Percentiles rank a stretch among this genome's conserved stretches.
phyloP scores from a whole-genome alignment of 2,888 invertebrate genomes.

The Petrolisthes manimaculis region DNA sequence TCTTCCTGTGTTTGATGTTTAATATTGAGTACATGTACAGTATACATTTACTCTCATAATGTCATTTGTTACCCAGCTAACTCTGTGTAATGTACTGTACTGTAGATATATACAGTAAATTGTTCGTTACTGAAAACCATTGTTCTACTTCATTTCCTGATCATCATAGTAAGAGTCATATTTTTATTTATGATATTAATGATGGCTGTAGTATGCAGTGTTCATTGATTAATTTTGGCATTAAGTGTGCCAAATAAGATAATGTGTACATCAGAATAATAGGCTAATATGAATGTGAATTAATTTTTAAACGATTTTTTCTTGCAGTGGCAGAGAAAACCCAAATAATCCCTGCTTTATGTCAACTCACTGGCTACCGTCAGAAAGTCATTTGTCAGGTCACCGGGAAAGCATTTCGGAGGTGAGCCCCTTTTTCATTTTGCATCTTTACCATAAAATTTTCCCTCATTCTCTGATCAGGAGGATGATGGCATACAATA shows the following conservation, averaged over 20 bases:
- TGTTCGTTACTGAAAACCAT: too few relatives aligned
- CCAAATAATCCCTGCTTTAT: constrained; percentile 10
- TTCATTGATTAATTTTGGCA: neutral
- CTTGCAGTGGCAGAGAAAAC: neutral
- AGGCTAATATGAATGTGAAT: neutral
- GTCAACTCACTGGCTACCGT: constrained; percentile 42
- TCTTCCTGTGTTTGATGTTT: too few relatives aligned
- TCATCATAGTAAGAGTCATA: too few relatives aligned
- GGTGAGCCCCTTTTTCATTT: constrained; percentile 17
- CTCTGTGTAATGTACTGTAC: too few relatives aligned
- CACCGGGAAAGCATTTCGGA: constrained; percentile 31
- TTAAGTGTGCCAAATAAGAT: neutral
- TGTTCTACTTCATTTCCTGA: too few relatives aligned
- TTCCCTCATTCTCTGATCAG: too few relatives aligned
- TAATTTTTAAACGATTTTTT: neutral
- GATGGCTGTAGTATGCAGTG: neutral
- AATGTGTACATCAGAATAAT: neutral
- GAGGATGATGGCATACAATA: too few relatives aligned
- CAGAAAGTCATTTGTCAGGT: constrained; percentile 26
- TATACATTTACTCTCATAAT: too few relatives aligned
- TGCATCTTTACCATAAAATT: constrained; percentile 6
- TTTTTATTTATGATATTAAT: neutral
- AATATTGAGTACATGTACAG: too few relatives aligned
- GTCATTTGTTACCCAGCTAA: too few relatives aligned
- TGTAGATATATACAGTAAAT: too few relatives aligned